Percentiles rank a stretch among this genome's conserved stretches.
Evolutionary conservation across 2,888 invertebrate species (phyloP).

Genomic region (Ochropacha duplaris): DNA sequence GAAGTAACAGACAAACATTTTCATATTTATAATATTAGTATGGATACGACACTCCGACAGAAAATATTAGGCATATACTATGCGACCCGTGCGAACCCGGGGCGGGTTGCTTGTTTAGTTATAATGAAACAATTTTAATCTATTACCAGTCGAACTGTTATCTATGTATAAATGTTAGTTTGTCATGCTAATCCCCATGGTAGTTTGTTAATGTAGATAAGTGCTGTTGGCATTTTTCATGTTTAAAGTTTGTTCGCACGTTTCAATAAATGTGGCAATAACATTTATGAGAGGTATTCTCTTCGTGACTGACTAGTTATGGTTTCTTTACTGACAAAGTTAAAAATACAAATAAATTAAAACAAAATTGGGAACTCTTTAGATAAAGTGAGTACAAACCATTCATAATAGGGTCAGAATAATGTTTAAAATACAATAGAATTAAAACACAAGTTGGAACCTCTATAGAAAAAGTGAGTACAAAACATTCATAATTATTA

Average conservation of each 20-base stretch:
- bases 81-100: too few species aligned
- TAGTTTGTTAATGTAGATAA: constrained; percentile 49
- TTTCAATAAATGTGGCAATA: not conserved
- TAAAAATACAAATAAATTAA: too few species aligned
- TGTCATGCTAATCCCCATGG: constrained; percentile 44
- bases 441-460: not conserved
- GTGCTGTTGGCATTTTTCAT: constrained; percentile 25
- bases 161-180: constrained; percentile 5
- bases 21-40: too few species aligned
- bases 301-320: not conserved
- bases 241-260: constrained; percentile 14
- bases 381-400: not conserved
- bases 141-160: not conserved
- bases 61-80: too few species aligned
- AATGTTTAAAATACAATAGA: too few species aligned
- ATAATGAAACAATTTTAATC: not conserved
- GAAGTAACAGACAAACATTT: too few species aligned
- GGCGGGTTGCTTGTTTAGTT: too few species aligned
- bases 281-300: not conserved
- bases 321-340: too few species aligned
- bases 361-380: not conserved
- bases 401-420: not conserved
- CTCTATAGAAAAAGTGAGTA: not conserved
- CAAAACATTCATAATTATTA: not conserved
- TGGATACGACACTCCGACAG: too few species aligned